phyloP scores from a whole-genome alignment of 2,113 vertebrate genomes.

The Indicator maculatus region DNA sequence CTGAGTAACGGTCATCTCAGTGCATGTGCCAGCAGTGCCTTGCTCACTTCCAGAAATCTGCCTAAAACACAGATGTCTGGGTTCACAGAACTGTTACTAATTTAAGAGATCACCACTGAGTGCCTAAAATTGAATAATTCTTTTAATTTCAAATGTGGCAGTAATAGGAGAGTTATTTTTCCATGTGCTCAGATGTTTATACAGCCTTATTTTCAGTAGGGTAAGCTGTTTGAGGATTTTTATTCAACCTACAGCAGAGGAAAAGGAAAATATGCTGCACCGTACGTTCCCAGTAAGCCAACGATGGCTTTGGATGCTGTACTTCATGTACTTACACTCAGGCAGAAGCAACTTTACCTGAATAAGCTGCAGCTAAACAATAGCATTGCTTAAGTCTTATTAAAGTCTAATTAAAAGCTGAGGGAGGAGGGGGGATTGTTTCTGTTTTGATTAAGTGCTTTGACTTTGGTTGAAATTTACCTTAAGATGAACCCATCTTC shows the following conservation, averaged over 20 bases:
- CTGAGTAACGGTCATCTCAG: not conserved
- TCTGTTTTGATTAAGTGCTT: not conserved
- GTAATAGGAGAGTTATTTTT: constrained; percentile 47
- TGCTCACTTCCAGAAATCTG: constrained; percentile 38
- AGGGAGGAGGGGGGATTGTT: not conserved
- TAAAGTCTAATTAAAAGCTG: not conserved
- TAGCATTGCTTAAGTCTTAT: not conserved
- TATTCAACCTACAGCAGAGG: not conserved
- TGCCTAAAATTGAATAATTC: not conserved
- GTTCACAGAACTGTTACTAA: constrained; percentile 30
- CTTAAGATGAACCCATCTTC: not conserved
- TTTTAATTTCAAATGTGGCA: not conserved
- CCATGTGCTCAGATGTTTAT: constrained; percentile 56
- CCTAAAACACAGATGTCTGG: not conserved
- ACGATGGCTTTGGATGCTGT: not conserved
- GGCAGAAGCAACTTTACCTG: not conserved
- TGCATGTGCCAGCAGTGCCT: not conserved
- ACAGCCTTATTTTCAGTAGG: constrained; percentile 47
- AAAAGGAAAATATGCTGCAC: constrained; percentile 33
- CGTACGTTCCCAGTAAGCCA: not conserved
- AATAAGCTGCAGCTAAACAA: not conserved
- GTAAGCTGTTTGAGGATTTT: not conserved
- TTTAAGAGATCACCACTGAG: not conserved
- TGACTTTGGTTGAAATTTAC: not conserved
- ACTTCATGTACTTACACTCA: not conserved